Evolutionary conservation across 2,113 vertebrate genomes (phyloP).

Genomic region (Chamaetylas fuelleborni): DNA sequence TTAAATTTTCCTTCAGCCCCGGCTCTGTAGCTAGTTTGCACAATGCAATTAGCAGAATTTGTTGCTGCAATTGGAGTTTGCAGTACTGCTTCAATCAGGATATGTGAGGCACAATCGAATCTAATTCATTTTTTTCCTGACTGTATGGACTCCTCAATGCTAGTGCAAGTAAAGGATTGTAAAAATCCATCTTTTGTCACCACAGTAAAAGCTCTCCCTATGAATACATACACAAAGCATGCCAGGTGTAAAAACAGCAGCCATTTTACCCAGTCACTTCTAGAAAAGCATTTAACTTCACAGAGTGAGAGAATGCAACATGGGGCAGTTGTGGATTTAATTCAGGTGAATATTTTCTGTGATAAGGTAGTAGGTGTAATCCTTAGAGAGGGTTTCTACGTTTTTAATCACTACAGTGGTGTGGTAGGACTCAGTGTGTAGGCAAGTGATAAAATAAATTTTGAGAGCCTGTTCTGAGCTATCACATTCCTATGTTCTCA

Average conservation of each 20-base stretch:
- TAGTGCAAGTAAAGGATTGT: not conserved
- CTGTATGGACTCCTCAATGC: not conserved
- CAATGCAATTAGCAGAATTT: constrained; percentile 29
- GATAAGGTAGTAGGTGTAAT: not conserved
- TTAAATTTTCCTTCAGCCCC: not conserved
- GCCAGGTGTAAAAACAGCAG: not conserved
- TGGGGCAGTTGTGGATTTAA: not conserved
- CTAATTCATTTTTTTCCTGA: constrained; percentile 28
- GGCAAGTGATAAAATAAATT: not conserved
- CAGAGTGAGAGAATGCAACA: not conserved
- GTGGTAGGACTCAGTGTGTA: not conserved
- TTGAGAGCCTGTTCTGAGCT: not conserved
- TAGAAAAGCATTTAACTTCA: constrained; percentile 2
- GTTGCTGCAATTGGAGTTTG: not conserved
- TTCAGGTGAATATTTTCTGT: not conserved
- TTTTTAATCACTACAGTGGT: not conserved
- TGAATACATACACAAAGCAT: not conserved
- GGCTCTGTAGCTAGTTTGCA: not conserved
- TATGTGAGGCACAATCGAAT: not conserved
- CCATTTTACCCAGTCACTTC: not conserved
- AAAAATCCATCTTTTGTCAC: not conserved
- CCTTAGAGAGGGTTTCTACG: not conserved
- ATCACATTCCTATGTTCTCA: not conserved
- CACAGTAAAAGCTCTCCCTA: not conserved
- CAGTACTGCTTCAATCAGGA: not conserved